Percentiles rank a stretch among this genome's conserved stretches.
phyloP scores from a whole-genome alignment of 2,888 invertebrate genomes.

The Apocheima hispidaria region DNA sequence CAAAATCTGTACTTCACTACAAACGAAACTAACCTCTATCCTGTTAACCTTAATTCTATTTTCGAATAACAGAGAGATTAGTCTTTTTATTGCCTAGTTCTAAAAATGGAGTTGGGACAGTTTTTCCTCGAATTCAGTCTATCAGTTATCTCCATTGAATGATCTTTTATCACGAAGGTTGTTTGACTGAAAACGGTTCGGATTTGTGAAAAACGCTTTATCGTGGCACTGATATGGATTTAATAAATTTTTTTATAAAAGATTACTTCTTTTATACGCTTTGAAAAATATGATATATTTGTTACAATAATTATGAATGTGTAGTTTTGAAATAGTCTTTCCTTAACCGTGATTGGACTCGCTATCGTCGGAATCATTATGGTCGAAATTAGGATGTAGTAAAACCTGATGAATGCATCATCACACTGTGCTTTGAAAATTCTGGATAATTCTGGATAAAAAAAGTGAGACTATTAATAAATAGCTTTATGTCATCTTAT shows the following conservation, averaged over 20 bases:
- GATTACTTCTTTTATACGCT: not conserved
- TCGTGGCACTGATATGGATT: slow-evolving; percentile 19
- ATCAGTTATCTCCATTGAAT: slow-evolving; percentile 35
- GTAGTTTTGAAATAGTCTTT: too few relatives aligned
- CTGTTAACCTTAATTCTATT: slow-evolving; percentile 18
- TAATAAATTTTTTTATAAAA: slow-evolving; percentile 17
- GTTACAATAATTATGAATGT: too few relatives aligned
- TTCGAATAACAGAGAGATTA: slow-evolving; percentile 13
- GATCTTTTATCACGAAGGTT: slow-evolving; percentile 26
- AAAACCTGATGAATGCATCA: too few relatives aligned
- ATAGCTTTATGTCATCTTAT: too few relatives aligned
- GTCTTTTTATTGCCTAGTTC: slow-evolving; percentile 36
- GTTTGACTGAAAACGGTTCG: slow-evolving; percentile 31
- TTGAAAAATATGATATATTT: too few relatives aligned
- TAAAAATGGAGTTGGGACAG: slow-evolving; percentile 33
- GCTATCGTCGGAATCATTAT: too few relatives aligned
- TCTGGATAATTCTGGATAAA: too few relatives aligned
- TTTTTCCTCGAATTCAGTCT: slow-evolving; percentile 36
- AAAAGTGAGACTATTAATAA: too few relatives aligned
- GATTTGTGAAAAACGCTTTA: slow-evolving; percentile 20
- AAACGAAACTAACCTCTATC: slow-evolving; percentile 28
- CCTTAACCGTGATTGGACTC: too few relatives aligned
- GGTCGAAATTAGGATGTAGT: too few relatives aligned
- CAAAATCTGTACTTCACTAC: slow-evolving; percentile 22
- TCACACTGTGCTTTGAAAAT: too few relatives aligned